phyloP scores from a whole-genome alignment of 2,113 vertebrate genomes.

The Anhinga anhinga region DNA sequence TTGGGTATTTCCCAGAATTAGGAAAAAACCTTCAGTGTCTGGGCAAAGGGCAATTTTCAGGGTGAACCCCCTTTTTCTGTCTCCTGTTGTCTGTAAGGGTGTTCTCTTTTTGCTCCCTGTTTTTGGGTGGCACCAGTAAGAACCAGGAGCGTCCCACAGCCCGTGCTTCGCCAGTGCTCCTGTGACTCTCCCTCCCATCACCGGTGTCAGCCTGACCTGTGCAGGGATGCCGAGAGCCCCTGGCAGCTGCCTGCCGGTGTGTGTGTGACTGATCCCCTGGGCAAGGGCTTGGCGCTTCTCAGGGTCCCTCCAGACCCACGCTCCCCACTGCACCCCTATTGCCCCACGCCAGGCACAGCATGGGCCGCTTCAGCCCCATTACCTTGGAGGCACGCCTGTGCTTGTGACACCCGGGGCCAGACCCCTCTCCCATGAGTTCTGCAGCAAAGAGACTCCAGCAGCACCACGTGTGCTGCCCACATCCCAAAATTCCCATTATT shows the following conservation, averaged over 20 bases:
- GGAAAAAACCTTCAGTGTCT: background rate
- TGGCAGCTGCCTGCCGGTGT: background rate
- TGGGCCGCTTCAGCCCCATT: background rate
- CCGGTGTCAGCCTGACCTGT: rapidly evolving
- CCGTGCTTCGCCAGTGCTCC: rapidly evolving
- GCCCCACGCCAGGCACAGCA: background rate
- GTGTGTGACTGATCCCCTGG: background rate
- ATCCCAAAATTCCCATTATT: background rate
- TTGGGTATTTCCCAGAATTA: background rate
- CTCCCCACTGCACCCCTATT: background rate
- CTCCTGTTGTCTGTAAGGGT: no score
- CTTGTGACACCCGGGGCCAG: rapidly evolving
- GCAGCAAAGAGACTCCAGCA: background rate
- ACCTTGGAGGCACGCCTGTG: background rate
- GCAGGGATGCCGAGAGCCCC: background rate
- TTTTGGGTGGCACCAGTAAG: background rate
- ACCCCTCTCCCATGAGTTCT: background rate
- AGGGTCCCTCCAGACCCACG: background rate
- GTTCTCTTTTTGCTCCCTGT: background rate
- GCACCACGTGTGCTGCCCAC: rapidly evolving
- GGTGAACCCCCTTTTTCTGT: background rate
- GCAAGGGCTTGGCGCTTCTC: rapidly evolving
- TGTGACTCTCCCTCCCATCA: rapidly evolving
- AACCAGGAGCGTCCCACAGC: background rate
- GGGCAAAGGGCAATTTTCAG: background rate